These are phyloP conservation scores for Pseudomugil tenellus DNA, from an alignment of 2,797 vertebrate species.

Conservation along the genomic window DNA sequence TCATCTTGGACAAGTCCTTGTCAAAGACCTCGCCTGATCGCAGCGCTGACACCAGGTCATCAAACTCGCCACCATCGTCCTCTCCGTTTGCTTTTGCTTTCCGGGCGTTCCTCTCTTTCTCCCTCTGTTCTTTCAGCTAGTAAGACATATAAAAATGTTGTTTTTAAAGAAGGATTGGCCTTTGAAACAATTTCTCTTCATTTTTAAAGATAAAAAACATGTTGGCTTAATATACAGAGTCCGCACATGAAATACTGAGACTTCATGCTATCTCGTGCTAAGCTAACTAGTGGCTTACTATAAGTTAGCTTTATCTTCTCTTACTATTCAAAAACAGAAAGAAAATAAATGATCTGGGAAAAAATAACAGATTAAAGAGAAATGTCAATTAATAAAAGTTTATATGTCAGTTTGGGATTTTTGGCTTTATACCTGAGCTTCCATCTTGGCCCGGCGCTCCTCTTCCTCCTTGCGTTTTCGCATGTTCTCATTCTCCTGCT, in stretches of 20 bases:
- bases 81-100: slow-evolving; percentile 95
- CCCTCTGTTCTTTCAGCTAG: slow-evolving; percentile 96
- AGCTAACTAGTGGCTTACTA: not conserved
- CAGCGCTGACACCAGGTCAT: slow-evolving; percentile 95
- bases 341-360: not conserved
- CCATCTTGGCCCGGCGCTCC: slow-evolving; percentile 93
- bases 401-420: not conserved
- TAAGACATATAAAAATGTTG: not conserved
- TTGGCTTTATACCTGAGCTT: slow-evolving; percentile 88
- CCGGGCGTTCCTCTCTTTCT: slow-evolving; percentile 90
- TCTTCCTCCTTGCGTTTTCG: slow-evolving; percentile 95
- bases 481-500: slow-evolving; percentile 98
- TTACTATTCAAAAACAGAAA: not conserved
- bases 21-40: slow-evolving; percentile 98
- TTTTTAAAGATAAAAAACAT: not conserved
- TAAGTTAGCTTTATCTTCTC: not conserved
- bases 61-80: slow-evolving; percentile 93
- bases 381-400: not conserved
- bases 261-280: not conserved
- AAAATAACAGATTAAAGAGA: not conserved
- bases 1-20: slow-evolving; percentile 98
- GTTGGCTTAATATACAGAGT: not conserved
- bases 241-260: too few species aligned
- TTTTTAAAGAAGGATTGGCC: not conserved
- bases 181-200: not conserved